Conservation (phyloP, 35 echinoderm and acorn worm genomes). For the Patiria miniata region DNA sequence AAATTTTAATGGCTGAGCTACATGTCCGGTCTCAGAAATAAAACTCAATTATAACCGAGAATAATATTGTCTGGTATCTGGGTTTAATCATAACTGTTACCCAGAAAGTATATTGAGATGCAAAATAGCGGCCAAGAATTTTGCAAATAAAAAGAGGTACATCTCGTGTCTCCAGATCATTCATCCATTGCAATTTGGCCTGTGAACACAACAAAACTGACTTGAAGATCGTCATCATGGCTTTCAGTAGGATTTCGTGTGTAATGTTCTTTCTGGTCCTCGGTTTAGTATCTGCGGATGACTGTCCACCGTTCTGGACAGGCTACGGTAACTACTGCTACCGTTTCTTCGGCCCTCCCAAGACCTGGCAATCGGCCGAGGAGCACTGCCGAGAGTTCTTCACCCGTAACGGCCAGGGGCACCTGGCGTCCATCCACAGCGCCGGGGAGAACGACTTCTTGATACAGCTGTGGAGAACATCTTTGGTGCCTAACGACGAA, state of each 20-base stretch:
- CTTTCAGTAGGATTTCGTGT: not conserved
- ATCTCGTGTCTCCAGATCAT: no score
- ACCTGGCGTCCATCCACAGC: conserved; percentile 10
- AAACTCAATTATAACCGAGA: no score
- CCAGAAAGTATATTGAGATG: no score
- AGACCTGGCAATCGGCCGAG: not conserved
- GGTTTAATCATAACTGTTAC: no score
- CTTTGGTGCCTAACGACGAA: not conserved
- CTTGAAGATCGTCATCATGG: no score
- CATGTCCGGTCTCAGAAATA: no score
- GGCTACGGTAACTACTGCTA: not conserved
- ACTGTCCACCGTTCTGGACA: conserved; percentile 19
- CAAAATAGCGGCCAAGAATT: no score
- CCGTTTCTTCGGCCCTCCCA: conserved; percentile 6
- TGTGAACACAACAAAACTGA: no score
- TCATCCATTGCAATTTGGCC: no score
- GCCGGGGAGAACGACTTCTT: not conserved
- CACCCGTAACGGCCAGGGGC: not conserved
- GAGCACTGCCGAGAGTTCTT: conserved; percentile 19
- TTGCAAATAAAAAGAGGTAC: no score
- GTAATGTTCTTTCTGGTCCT: not conserved
- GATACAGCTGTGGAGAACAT: not conserved
- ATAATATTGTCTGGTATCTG: no score
- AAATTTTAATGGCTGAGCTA: no score
- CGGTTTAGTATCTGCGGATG: not conserved